phyloP scores from a whole-genome alignment of 2,113 vertebrate genomes.

The Trogon surrucura region DNA sequence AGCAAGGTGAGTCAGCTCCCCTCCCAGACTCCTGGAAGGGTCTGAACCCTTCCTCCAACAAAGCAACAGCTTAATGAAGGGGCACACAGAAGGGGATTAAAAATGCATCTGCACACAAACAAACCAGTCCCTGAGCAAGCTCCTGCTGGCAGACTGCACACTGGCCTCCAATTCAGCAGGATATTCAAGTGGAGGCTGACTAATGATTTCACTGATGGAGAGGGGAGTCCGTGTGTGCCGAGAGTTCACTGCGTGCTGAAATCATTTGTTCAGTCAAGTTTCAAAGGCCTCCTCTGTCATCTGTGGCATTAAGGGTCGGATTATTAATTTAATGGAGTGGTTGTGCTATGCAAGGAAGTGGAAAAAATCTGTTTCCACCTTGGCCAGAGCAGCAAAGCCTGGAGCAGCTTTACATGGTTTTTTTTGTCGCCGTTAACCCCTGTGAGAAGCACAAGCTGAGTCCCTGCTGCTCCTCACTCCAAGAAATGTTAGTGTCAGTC shows the following conservation, averaged over 20 bases:
- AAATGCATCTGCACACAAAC: not conserved
- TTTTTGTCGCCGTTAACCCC: not conserved
- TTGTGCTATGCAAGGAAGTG: constrained; percentile 1
- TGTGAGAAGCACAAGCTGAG: not conserved
- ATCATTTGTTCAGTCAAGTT: constrained; percentile 32
- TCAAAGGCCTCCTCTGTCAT: constrained; percentile 33
- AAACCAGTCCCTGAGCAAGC: not conserved
- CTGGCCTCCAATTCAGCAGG: not conserved
- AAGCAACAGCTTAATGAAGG: not conserved
- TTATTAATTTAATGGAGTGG: constrained; percentile 30
- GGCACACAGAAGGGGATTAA: not conserved
- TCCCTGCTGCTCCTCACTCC: not conserved
- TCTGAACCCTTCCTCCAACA: not conserved
- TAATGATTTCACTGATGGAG: not conserved
- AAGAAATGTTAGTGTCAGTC: not conserved
- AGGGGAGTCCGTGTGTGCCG: not conserved
- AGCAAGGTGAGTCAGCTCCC: not conserved
- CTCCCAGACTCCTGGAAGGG: not conserved
- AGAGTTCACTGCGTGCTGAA: constrained; percentile 15
- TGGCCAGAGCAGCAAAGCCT: not conserved
- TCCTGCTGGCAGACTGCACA: not conserved
- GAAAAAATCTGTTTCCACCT: constrained; percentile 21
- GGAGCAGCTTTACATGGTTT: not conserved
- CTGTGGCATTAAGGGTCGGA: accelerated
- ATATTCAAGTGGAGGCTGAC: not conserved